Conservation (phyloP, 2,888 invertebrate species). For the Standfussiana lucernea region DNA sequence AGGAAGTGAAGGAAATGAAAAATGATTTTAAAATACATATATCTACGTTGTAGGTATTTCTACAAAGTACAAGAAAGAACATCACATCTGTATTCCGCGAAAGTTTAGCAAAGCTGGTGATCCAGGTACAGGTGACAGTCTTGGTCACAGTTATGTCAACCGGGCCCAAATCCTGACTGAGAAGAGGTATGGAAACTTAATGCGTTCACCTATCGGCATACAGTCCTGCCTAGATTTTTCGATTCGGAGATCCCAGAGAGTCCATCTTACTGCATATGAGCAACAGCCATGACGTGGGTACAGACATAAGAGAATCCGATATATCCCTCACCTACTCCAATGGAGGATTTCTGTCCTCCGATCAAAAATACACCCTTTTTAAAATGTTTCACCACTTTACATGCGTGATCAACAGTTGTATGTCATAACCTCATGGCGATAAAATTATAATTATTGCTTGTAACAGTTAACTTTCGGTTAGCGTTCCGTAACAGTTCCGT, state of each 20-base stretch:
- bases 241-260: background rate
- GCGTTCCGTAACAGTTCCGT: slow-evolving; percentile 21
- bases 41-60: background rate
- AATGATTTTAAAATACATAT: background rate
- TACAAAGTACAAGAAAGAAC: background rate
- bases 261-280: background rate
- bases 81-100: background rate
- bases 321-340: background rate
- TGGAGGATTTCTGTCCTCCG: background rate
- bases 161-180: background rate
- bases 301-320: background rate
- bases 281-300: background rate
- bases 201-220: background rate
- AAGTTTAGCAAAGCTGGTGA: background rate
- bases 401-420: slow-evolving; percentile 49
- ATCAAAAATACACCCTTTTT: background rate
- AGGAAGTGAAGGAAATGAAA: background rate
- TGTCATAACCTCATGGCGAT: slow-evolving; percentile 23
- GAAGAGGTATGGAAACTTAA: background rate
- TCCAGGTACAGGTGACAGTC: too few species aligned
- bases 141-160: background rate
- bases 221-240: background rate
- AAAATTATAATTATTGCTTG: slow-evolving; percentile 42
- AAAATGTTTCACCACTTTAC: background rate
- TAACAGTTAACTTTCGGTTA: slow-evolving; percentile 20